Base-by-base conservation (phyloP, 2,113 vertebrate genomes). In the Scolopax mira region DNA sequence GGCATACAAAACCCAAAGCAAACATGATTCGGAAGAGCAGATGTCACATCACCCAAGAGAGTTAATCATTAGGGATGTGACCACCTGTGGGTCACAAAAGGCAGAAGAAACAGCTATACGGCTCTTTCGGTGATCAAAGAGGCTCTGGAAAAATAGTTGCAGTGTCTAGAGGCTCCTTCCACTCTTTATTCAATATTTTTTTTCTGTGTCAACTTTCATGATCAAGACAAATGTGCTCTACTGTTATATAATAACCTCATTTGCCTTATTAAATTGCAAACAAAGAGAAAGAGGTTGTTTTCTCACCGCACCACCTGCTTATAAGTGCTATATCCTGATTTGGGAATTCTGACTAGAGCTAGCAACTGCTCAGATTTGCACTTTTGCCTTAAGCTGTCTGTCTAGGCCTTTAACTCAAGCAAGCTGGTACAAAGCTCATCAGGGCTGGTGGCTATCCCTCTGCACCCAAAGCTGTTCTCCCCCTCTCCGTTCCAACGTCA, bases 161-260 rank as follows among this genome's bases (percentile, higher is more conserved):
- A 89, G 78, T 15, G 61, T 87, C 57, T 87, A 21, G 54, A 57
- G 52, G 42, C 84, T 89, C n/a, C 70, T 87, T 62, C 15, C n/a
- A 70, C 14, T 66, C 58, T 81, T 74, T 62, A 79, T 58, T 77
- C 18, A 93, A 72, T 77, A 14, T 92, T 60, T 70, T 87, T 95
- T 94, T 91, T 67, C 49, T 48, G 22, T 54, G 55, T 74, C 75
- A 94, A 51, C 55, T 86, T 92, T 55, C 55, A 80, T 25, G 67
- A 93, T 71, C 37, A 95, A 77, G 90, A 92, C 48, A 86, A 92
- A 90, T 72, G 58, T 27, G 23, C 11, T 88, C 39, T 46, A 46
- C 13, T 86, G 64, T 95, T 95, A 95, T 12, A 85, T 48, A 95
- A 95, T 24, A 83, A 80, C 64, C 44, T 93, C 19, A 90, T 83